Base-by-base conservation (phyloP, 2,888 invertebrate species). In the Aquatica leii region DNA sequence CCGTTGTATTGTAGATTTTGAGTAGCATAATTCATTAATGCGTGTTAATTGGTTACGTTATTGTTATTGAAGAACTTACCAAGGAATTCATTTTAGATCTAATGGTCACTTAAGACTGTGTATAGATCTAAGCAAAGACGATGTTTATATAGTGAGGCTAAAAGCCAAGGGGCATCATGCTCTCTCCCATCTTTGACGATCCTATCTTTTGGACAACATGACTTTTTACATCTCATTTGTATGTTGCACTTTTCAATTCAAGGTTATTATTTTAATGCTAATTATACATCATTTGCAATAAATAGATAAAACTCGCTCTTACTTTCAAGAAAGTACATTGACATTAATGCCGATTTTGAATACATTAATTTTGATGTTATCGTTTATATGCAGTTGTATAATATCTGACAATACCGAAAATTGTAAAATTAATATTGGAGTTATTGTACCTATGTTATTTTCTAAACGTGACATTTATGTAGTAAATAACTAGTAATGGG, bases 101-200 rank as follows among this genome's bases (percentile, higher is more conserved):
- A 49, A 53, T 58, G 57, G 61, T 65, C 54, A 58, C 61, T 61
- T 52, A 15, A 65, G 65, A 65, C 61, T 65, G 65, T 65, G 54
- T 24, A 20, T 49, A 53, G 14, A 40, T 41, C 40, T 46, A 53
- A 50, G 46, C 48, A 17, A 54, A 49, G 52, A 52, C 54, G 58
- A 58, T 65, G 61, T 65, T 65, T 65, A 65, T 65, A 65, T 65
- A 65, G 40, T 58, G 54, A 58, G 49, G 57, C 49, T 52, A 57
- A 52, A 65, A 60, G 60, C 56, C 65, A 65, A 58, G 65, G 61
- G 65, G 61, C 61, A 61, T 53, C 52, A 50, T 64, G 51, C 60
- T 55, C 59, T 60, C 65, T 65, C 65, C 24, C 41, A 56, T 21
- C 41, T 21, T 37, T 17, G 60, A 59, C 64, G 52, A 64, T 64